Base-by-base conservation (phyloP, 92 coral and sea anemone genomes). In the Zoanthus gigantus region DNA sequence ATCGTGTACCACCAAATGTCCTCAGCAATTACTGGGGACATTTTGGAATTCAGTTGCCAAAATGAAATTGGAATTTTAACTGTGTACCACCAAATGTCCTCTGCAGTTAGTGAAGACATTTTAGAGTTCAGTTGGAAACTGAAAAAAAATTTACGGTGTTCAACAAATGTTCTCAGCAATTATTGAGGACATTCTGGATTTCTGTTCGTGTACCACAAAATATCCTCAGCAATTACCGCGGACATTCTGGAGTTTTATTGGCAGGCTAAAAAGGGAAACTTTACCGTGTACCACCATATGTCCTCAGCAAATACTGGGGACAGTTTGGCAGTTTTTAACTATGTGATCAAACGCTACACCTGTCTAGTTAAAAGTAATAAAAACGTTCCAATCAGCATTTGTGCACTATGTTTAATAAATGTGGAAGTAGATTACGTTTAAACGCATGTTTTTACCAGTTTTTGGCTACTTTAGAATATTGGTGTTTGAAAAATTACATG, bases 281-380 rank as follows among this genome's bases (percentile, higher is more conserved):
- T 54, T 65, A 65, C 71, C 31, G 30, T 65, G 32, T 65, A 65
- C 71, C 10, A 28, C 71, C 71, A 65, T 8, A 65, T 65, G 31
- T 65, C 71, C 71, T 65, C 71, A 65, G 31, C 71, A 65, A 65
- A 14, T 17, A 16, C 71, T 29, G 71, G 14, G 31, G 31, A 65
- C 71, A 65, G 30, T 65, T 17, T 65, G 71, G 71, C 71, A 65
- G 71, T 65, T 65, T 65, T 65, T 65, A 65, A 17, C 71, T 8
- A 65, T 65, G 71, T 65, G 71, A 65, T n/a, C 34, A 65, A 65
- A 65, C 30, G 71, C 71, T 65, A 65, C 71, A 65, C 71, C 14
- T 65, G 34, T 65, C 60, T 54, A 54, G 60, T 54, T 54, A 8
- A 54, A 6, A 16, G 60, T 7, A 54, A 54, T 8, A 7, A 54